phyloP scores from a whole-genome alignment of 1,140 invertebrate genomes.

The Frieseomelitta varia region DNA sequence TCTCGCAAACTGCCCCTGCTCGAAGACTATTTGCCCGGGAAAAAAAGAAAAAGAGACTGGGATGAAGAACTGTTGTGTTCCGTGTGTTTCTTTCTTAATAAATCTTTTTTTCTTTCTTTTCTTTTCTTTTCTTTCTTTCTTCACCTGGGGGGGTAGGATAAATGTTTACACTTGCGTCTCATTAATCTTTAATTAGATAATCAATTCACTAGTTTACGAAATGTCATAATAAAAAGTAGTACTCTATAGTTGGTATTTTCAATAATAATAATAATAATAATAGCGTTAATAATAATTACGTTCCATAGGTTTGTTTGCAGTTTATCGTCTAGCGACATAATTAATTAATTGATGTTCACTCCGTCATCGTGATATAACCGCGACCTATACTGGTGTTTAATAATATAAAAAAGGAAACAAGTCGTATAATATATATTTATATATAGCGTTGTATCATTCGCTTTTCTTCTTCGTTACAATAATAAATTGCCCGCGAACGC shows the following conservation, averaged over 20 bases:
- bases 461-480: constrained; percentile 67
- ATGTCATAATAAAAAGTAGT: constrained; percentile 76
- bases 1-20: constrained; percentile 16
- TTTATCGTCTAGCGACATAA: constrained; percentile 67
- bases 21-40: not conserved
- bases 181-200: constrained; percentile 72
- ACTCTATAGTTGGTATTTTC: constrained; percentile 73
- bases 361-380: constrained; percentile 57
- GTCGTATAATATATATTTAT: constrained; percentile 63
- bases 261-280: constrained; percentile 74
- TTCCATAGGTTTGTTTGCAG: constrained; percentile 66
- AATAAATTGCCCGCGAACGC: constrained; percentile 72
- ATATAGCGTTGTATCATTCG: constrained; percentile 69
- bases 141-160: constrained; percentile 46
- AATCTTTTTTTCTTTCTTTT: not conserved
- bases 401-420: constrained; percentile 67
- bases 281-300: constrained; percentile 67
- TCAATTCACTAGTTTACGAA: constrained; percentile 75
- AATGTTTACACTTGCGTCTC: constrained; percentile 67
- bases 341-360: constrained; percentile 58
- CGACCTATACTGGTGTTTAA: constrained; percentile 50
- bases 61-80: constrained; percentile 10
- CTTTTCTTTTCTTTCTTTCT: constrained; percentile 8
- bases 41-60: constrained; percentile 18
- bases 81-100: too few species aligned